Percentiles rank a stretch among this genome's conserved stretches.
These are phyloP conservation scores for Phaedon cochleariae DNA, from an alignment of 2,888 invertebrate species.

Conservation along the genomic window DNA sequence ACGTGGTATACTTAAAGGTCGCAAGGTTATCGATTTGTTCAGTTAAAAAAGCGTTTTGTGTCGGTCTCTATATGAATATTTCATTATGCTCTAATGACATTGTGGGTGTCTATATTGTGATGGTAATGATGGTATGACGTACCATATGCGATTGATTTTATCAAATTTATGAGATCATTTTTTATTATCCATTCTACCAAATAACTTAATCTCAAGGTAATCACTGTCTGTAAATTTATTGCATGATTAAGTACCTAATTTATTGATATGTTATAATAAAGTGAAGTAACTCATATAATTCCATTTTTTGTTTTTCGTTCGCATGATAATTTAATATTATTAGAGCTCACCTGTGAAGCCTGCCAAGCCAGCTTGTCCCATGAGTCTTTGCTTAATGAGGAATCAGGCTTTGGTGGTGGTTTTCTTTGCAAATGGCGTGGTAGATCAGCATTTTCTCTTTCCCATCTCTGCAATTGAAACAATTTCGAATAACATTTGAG, in stretches of 20 bases:
- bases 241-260: too few relatives aligned
- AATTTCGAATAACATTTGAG: neutral
- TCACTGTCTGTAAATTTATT: too few relatives aligned
- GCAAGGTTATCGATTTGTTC: neutral
- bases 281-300: too few relatives aligned
- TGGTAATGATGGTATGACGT: neutral
- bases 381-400: conserved; percentile 59
- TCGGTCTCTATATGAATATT: neutral
- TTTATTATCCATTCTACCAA: too few relatives aligned
- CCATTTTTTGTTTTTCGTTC: too few relatives aligned
- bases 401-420: conserved; percentile 65
- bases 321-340: too few relatives aligned
- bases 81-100: neutral
- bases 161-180: neutral
- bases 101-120: neutral
- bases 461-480: conserved; percentile 66
- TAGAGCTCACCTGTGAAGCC: conserved; percentile 64
- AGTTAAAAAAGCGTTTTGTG: neutral
- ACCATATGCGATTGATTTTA: neutral
- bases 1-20: too few relatives aligned
- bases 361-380: conserved; percentile 67
- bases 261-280: too few relatives aligned
- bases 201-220: too few relatives aligned
- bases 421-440: conserved; percentile 65
- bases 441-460: conserved; percentile 68